Evolutionary conservation across 1,140 invertebrate species (phyloP).

Genomic region (Tetramorium parvispinum): DNA sequence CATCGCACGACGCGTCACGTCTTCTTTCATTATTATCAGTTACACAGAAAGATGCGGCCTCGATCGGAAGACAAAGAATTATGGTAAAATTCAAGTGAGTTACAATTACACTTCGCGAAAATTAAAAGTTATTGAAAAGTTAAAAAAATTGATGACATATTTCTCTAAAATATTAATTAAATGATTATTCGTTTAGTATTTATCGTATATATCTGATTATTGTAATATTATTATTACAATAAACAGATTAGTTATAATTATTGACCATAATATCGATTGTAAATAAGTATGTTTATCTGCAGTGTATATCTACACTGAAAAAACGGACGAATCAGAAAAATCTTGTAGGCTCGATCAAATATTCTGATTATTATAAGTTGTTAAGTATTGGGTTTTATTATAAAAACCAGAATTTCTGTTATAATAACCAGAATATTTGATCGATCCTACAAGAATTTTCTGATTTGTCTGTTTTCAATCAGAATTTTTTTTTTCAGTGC

Average conservation of each 20-base stretch:
- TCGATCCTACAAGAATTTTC: too few relatives aligned
- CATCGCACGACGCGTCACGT: constrained; percentile 12
- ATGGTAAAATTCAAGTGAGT: constrained; percentile 10
- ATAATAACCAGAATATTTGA: too few relatives aligned
- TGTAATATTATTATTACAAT: neutral
- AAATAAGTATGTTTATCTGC: neutral
- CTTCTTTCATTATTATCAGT: constrained; percentile 51
- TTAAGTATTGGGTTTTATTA: too few relatives aligned
- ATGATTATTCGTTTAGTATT: too few relatives aligned
- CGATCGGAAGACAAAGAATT: constrained; percentile 31
- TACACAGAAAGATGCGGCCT: constrained; percentile 7
- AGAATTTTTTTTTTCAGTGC: too few relatives aligned
- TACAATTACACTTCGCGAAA: neutral
- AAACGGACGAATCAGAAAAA: too few relatives aligned
- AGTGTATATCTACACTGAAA: too few relatives aligned
- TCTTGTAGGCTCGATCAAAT: too few relatives aligned
- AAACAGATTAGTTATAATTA: neutral
- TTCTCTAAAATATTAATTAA: neutral
- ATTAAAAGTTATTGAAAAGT: neutral
- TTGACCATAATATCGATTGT: neutral
- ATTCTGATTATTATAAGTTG: too few relatives aligned
- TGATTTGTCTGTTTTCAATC: too few relatives aligned
- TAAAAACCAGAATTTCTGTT: too few relatives aligned
- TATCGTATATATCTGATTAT: neutral
- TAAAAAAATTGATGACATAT: neutral